Evolutionary conservation across 2,888 invertebrate species (phyloP), one percentile per base, ranked within the genome.

Genomic region (Galerucella nymphaeae): DNA sequence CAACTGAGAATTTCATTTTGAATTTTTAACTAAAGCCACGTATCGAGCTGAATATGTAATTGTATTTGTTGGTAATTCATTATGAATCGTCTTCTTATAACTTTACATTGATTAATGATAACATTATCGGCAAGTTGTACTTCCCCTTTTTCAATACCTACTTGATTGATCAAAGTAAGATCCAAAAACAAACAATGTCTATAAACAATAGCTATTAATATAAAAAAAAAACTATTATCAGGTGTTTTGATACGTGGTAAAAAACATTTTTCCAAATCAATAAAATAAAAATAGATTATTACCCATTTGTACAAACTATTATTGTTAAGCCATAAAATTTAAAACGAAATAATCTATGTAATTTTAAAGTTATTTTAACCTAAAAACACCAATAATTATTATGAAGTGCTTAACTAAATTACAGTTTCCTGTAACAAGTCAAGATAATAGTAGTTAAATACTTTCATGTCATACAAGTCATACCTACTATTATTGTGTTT

Each of bases 1-100:
- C 57, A 30, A 74, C 13, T 16, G 72, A 74, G 1, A 72, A 42
- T 64, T 72, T 74, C 74, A 74, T 74, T 18, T 71, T 61, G 20
- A 59, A 59, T 30, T 6, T 10, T 18, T 18, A 6, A 53, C 16
- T 53, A 6, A 13, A 45, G 42, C 13, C 30, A 45, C 48, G 4
- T 6, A 48, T 8, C 48, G 2, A n/a, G n/a, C n/a, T 48, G n/a
- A 48, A 48, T 2, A 48, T 14, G 14, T n/a, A n/a, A 48, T 8
- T 14, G 13, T 48, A n/a, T 48, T 48, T 48, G 48, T 14, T 48
- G 14, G 8, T 8, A n/a, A 6, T 48, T n/a, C 6, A n/a, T 4
- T 6, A 5, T 1, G n/a, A 48, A n/a, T 48, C 48, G 4, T 48
- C 48, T 48, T 48, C n/a, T 48, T 48, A 48, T 48, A 48, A n/a